phyloP scores from a whole-genome alignment of 2,797 vertebrate genomes.

The Sebastes iracundus region DNA sequence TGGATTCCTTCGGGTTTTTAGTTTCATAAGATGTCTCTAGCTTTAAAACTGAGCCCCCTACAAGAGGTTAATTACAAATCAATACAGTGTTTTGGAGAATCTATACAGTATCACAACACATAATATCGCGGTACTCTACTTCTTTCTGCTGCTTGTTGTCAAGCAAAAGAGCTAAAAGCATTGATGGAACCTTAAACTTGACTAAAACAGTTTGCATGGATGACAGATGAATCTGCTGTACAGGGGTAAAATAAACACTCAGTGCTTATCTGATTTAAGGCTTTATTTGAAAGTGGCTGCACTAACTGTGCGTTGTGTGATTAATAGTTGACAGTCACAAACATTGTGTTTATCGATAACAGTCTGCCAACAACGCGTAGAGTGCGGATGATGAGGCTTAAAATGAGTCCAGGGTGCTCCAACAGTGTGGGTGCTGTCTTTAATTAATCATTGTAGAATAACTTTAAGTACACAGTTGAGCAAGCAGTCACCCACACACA shows the following conservation, averaged over 20 bases:
- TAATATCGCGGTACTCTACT: too few species aligned
- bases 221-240: neutral
- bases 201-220: slow-evolving; percentile 3
- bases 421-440: slow-evolving; percentile 40
- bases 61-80: too few species aligned
- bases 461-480: slow-evolving; percentile 36
- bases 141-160: slow-evolving; percentile 3
- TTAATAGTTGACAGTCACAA: slow-evolving; percentile 28
- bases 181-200: slow-evolving; percentile 22
- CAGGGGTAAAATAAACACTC: slow-evolving; percentile 10
- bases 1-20: too few species aligned
- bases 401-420: slow-evolving; percentile 28
- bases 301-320: slow-evolving; percentile 5
- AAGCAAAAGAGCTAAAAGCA: slow-evolving; percentile 28
- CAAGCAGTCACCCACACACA: slow-evolving; percentile 24
- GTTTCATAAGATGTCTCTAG: too few species aligned
- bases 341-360: slow-evolving; percentile 21
- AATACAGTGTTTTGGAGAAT: too few species aligned
- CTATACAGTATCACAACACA: too few species aligned
- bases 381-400: slow-evolving; percentile 38
- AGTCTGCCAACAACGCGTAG: neutral
- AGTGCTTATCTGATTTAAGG: neutral
- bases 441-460: slow-evolving; percentile 54
- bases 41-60: too few species aligned
- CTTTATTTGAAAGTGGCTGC: neutral